These are phyloP conservation scores for Mallateleia sp. DNA, from an alignment of 2,888 invertebrate species.

Conservation along the genomic window DNA sequence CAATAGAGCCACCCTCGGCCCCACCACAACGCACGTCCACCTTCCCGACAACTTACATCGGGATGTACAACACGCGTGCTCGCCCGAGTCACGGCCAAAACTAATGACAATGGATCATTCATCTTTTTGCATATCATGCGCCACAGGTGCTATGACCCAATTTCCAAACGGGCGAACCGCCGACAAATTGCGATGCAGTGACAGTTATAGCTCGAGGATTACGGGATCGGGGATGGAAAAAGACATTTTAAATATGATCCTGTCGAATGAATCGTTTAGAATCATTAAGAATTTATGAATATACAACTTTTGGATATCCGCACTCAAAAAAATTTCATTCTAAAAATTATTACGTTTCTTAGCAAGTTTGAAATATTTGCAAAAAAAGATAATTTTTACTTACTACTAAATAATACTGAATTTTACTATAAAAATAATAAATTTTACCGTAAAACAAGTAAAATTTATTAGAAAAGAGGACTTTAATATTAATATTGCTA, in stretches of 20 bases:
- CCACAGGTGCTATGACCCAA: constrained; percentile 68
- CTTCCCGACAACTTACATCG: constrained; percentile 20
- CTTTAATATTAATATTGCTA: too few relatives aligned
- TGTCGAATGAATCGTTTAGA: too few relatives aligned
- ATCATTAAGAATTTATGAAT: too few relatives aligned
- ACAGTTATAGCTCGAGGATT: not conserved
- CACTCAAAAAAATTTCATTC: too few relatives aligned
- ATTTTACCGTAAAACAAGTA: too few relatives aligned
- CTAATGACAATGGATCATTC: constrained; percentile 57
- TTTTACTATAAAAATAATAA: too few relatives aligned
- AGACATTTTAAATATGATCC: not conserved
- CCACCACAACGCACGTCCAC: constrained; percentile 52
- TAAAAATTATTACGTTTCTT: too few relatives aligned
- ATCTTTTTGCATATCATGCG: constrained; percentile 54
- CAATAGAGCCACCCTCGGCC: constrained; percentile 83
- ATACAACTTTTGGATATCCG: too few relatives aligned
- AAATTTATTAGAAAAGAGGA: too few relatives aligned
- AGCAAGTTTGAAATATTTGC: too few relatives aligned
- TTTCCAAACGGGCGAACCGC: constrained; percentile 4
- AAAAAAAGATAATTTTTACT: too few relatives aligned
- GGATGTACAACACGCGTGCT: constrained; percentile 33
- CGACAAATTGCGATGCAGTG: not conserved
- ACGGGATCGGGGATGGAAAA: not conserved
- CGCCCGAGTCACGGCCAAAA: constrained; percentile 46
- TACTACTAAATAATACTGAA: too few relatives aligned